Conservation (phyloP, 92 coral and sea anemone genomes). For the Porites evermanni region DNA sequence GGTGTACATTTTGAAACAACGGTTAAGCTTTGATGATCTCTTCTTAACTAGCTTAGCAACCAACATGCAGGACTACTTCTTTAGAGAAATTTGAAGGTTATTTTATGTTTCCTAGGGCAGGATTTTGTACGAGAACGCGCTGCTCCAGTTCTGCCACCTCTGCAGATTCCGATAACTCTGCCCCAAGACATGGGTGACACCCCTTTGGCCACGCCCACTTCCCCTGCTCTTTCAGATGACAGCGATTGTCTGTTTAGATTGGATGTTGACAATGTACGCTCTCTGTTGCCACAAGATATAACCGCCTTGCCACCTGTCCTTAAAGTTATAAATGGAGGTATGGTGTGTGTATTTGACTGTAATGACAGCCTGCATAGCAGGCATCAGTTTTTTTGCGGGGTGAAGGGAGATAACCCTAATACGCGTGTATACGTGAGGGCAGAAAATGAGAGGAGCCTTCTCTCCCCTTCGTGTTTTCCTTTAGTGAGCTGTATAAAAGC, state of each 20-base stretch:
- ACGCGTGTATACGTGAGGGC: too few species aligned
- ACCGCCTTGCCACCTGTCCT: slow-evolving; percentile 84
- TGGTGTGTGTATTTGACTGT: background rate
- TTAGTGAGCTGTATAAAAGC: too few species aligned
- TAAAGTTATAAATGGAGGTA: slow-evolving; percentile 70
- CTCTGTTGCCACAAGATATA: slow-evolving; percentile 81
- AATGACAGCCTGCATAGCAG: too few species aligned
- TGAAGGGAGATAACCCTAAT: too few species aligned
- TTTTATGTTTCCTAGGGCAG: slow-evolving; percentile 2
- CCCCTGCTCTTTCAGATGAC: slow-evolving; percentile 90
- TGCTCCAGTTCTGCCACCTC: slow-evolving; percentile 29
- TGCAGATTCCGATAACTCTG: slow-evolving; percentile 18
- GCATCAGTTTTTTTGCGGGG: too few species aligned
- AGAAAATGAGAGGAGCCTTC: too few species aligned
- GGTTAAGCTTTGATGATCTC: too few species aligned
- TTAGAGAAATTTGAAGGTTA: too few species aligned
- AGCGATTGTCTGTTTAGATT: slow-evolving; percentile 88
- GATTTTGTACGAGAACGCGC: background rate
- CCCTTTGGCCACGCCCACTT: slow-evolving; percentile 75
- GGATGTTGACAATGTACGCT: slow-evolving; percentile 88
- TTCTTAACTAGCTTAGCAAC: too few species aligned
- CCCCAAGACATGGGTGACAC: slow-evolving; percentile 15
- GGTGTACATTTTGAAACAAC: too few species aligned
- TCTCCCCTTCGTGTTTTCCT: too few species aligned
- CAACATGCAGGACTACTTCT: too few species aligned